Evolutionary conservation across 2,113 vertebrate species (phyloP).

Genomic region (Sebastes fasciatus): DNA sequence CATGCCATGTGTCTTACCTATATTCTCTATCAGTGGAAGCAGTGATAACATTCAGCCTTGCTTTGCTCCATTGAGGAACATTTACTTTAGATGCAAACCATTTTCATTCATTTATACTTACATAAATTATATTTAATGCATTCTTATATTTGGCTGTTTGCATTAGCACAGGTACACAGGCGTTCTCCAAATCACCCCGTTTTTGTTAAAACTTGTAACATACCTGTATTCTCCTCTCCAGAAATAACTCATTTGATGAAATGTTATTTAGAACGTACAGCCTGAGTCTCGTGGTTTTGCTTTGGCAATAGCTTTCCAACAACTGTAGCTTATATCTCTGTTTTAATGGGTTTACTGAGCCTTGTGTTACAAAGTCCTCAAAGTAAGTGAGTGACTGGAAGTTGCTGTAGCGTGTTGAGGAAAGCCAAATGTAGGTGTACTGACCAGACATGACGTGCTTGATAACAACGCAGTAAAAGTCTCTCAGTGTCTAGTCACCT

Average conservation of each 20-base stretch:
- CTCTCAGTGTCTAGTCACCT: neutral
- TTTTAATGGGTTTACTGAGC: neutral
- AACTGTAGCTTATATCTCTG: neutral
- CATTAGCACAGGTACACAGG: neutral
- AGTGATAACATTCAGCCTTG: neutral
- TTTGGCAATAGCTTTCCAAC: neutral
- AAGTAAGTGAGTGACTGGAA: neutral
- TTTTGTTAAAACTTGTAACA: neutral
- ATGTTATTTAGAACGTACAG: neutral
- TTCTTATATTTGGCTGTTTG: neutral
- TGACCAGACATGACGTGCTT: neutral
- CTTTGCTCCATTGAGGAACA: neutral
- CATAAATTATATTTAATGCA: neutral
- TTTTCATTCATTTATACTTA: neutral
- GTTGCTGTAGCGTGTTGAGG: neutral
- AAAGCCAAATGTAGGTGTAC: neutral
- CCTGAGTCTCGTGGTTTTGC: neutral
- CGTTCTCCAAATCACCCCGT: neutral
- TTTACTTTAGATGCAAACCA: neutral
- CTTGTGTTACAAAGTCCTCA: neutral
- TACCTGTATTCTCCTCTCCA: neutral
- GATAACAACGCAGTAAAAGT: constrained; percentile 16
- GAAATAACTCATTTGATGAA: neutral
- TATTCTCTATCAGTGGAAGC: constrained; percentile 12
- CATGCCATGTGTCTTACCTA: neutral